Conservation (phyloP, 2,888 invertebrate genomes). For the Athetis lepigone region DNA sequence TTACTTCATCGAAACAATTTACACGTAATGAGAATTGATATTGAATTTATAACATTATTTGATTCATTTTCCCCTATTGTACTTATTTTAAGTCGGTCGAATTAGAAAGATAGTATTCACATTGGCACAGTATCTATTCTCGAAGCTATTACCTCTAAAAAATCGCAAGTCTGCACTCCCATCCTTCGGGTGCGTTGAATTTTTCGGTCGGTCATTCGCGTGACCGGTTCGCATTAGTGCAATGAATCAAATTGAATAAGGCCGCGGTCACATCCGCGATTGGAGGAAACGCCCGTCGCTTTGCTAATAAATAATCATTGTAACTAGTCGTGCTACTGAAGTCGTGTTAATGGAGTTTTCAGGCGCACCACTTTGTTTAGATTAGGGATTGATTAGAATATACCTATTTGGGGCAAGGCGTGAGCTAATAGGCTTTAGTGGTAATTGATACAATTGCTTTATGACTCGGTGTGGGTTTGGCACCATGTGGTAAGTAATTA, state of each 20-base stretch:
- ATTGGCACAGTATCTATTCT: no score
- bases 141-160: slow-evolving; percentile 16
- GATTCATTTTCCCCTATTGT: no score
- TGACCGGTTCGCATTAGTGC: slow-evolving; percentile 83
- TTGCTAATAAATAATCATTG: slow-evolving; percentile 82
- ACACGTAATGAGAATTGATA: no score
- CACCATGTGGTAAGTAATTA: slow-evolving; percentile 1
- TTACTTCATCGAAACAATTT: no score
- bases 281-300: slow-evolving; percentile 74
- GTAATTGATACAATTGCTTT: slow-evolving; percentile 44
- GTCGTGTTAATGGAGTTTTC: slow-evolving; percentile 64
- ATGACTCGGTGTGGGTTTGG: slow-evolving; percentile 8
- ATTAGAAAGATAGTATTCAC: no score
- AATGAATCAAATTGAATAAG: slow-evolving; percentile 87
- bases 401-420: slow-evolving; percentile 48
- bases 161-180: slow-evolving; percentile 54
- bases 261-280: slow-evolving; percentile 76
- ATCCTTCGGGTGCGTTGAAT: slow-evolving; percentile 70
- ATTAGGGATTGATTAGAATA: slow-evolving; percentile 57
- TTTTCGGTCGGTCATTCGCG: slow-evolving; percentile 82
- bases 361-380: slow-evolving; percentile 62
- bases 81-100: no score
- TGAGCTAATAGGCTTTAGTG: slow-evolving; percentile 32
- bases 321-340: slow-evolving; percentile 68
- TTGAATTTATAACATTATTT: no score